A percentile compares a stretch with the other conserved stretches of the same genome.
These are phyloP conservation scores for Zaprionus ghesquierei DNA, from an alignment of 1,140 invertebrate genomes.

Conservation along the genomic window DNA sequence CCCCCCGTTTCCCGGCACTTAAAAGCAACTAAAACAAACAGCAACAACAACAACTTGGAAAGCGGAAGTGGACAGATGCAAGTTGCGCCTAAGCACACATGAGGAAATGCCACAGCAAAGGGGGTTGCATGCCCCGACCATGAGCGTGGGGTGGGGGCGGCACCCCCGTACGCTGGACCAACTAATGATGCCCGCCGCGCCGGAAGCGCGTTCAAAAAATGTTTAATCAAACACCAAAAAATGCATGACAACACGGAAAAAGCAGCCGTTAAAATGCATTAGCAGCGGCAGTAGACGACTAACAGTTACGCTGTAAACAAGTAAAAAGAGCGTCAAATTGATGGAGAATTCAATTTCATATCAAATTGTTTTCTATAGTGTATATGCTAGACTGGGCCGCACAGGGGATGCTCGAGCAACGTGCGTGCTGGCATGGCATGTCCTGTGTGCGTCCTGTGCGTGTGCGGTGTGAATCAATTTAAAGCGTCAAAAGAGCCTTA, in stretches of 20 bases:
- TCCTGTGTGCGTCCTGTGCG: constrained; percentile 29
- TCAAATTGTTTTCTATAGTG: too few relatives aligned
- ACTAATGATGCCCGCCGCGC: constrained; percentile 62
- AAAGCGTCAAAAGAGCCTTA: constrained; percentile 72
- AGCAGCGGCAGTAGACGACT: not conserved
- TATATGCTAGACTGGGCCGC: not conserved
- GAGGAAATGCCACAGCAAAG: constrained; percentile 44
- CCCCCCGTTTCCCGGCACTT: constrained; percentile 19
- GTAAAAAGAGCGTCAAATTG: too few relatives aligned
- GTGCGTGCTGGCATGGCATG: constrained; percentile 43
- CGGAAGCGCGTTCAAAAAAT: constrained; percentile 80
- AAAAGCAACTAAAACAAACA: constrained; percentile 58
- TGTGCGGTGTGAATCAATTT: constrained; percentile 77
- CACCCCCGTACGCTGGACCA: constrained; percentile 51
- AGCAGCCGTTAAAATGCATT: constrained; percentile 6
- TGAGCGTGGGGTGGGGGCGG: constrained; percentile 9
- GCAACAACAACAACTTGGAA: constrained; percentile 37
- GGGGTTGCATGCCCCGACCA: constrained; percentile 26
- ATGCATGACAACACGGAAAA: constrained; percentile 75
- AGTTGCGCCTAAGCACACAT: constrained; percentile 60
- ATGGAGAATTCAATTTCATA: too few relatives aligned
- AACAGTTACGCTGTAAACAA: not conserved
- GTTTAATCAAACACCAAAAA: constrained; percentile 78
- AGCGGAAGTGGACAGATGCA: constrained; percentile 70
- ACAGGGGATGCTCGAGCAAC: constrained; percentile 45